These are phyloP conservation scores for Stomorhina lunata DNA, from an alignment of 2,888 invertebrate species.

Conservation along the genomic window DNA sequence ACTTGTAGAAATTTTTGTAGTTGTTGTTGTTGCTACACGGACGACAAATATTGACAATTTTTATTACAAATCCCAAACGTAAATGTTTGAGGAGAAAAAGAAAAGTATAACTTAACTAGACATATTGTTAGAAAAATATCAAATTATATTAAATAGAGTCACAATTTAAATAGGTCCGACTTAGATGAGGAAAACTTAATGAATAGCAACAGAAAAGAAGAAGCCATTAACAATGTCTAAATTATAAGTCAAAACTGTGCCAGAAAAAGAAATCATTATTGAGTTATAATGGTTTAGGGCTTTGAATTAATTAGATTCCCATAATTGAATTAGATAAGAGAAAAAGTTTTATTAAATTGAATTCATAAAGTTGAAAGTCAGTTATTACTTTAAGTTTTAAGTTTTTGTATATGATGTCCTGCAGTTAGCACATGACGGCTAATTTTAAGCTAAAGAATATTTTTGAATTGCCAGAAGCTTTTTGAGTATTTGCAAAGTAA, in stretches of 20 bases:
- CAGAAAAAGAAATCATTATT: background rate
- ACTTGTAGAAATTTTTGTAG: background rate
- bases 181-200: background rate
- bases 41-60: slow-evolving; percentile 8
- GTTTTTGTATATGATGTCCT: no score
- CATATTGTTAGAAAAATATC: background rate
- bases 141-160: background rate
- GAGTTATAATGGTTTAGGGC: background rate
- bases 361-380: no score
- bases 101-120: background rate
- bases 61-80: background rate
- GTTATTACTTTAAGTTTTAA: no score
- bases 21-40: background rate
- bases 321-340: no score
- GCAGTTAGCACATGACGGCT: no score
- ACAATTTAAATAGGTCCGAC: background rate
- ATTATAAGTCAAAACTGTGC: background rate
- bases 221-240: background rate
- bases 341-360: no score
- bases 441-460: no score
- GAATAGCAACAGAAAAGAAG: no score
- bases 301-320: background rate
- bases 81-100: background rate
- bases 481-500: no score
- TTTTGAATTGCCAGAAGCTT: no score